These are phyloP conservation scores for Leucoraja ocellata DNA, from an alignment of 2,797 vertebrate species.

Conservation along the genomic window DNA sequence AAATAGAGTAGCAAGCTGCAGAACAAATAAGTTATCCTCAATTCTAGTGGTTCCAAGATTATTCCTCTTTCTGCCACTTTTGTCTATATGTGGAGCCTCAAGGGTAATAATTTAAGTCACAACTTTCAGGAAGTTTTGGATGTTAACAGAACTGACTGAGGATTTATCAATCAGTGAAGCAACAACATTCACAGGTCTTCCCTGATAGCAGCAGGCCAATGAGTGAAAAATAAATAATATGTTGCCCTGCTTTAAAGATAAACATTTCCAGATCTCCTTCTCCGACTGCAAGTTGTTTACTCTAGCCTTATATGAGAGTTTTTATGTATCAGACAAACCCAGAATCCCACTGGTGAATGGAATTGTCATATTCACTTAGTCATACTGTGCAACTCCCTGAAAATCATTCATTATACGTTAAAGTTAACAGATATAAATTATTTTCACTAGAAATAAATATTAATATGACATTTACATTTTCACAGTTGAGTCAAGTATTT, in stretches of 20 bases:
- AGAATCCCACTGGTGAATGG: not conserved
- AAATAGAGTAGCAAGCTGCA: not conserved
- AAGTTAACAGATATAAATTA: not conserved
- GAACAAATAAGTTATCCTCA: not conserved
- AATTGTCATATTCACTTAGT: not conserved
- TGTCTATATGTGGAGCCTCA: not conserved
- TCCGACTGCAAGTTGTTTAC: not conserved
- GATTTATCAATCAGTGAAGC: not conserved
- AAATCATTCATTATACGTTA: not conserved
- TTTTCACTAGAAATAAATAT: not conserved
- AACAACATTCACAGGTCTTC: not conserved
- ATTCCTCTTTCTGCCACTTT: not conserved
- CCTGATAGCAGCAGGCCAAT: not conserved
- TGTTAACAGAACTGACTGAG: not conserved
- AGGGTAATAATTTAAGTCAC: not conserved
- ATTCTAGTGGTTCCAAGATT: not conserved
- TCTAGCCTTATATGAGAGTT: not conserved
- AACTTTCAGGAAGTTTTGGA: not conserved
- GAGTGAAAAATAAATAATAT: not conserved
- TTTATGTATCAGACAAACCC: not conserved
- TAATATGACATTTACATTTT: not conserved
- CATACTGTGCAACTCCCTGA: not conserved
- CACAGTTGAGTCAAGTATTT: not conserved
- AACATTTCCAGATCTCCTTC: not conserved
- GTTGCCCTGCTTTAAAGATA: not conserved